Evolutionary conservation across 2,888 invertebrate genomes (phyloP).

Genomic region (Drosophila quasianomalipes): DNA sequence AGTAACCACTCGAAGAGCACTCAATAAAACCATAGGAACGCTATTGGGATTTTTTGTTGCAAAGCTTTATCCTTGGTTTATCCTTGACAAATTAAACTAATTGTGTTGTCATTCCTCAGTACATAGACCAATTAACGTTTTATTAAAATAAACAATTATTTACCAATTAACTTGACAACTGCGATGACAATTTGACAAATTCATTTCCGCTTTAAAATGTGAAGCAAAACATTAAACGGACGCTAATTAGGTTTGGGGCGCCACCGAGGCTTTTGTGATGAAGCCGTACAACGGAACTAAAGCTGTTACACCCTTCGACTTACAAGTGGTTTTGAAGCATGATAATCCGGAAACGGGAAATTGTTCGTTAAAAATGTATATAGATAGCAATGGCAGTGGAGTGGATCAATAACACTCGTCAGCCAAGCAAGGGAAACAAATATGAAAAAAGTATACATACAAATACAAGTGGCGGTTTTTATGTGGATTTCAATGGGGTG

Average conservation of each 20-base stretch:
- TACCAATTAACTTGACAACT: slow-evolving; percentile 46
- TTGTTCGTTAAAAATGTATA: slow-evolving; percentile 67
- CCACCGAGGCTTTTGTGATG: slow-evolving; percentile 3
- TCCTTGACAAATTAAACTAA: background rate
- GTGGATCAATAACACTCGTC: slow-evolving; percentile 30
- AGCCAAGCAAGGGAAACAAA: background rate
- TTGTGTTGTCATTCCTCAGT: slow-evolving; percentile 13
- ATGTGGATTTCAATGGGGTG: background rate
- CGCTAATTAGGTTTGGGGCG: slow-evolving; percentile 27
- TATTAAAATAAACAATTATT: slow-evolving; percentile 35
- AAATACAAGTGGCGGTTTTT: background rate
- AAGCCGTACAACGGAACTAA: slow-evolving; percentile 39
- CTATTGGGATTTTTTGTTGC: background rate
- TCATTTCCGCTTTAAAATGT: slow-evolving; percentile 62
- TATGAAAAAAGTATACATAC: background rate
- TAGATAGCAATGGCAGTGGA: slow-evolving; percentile 11
- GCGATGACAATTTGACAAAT: slow-evolving; percentile 65
- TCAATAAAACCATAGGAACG: too few relatives aligned
- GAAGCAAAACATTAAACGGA: slow-evolving; percentile 27
- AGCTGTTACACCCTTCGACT: slow-evolving; percentile 26
- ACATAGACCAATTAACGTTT: slow-evolving; percentile 19
- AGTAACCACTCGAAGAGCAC: background rate
- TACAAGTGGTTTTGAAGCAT: slow-evolving; percentile 52
- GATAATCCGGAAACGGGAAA: slow-evolving; percentile 66
- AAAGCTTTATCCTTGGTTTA: background rate